A percentile compares a stretch with the other conserved stretches of the same genome.
Conservation (phyloP, 2,888 invertebrate species). For the Rotaria socialis region DNA sequence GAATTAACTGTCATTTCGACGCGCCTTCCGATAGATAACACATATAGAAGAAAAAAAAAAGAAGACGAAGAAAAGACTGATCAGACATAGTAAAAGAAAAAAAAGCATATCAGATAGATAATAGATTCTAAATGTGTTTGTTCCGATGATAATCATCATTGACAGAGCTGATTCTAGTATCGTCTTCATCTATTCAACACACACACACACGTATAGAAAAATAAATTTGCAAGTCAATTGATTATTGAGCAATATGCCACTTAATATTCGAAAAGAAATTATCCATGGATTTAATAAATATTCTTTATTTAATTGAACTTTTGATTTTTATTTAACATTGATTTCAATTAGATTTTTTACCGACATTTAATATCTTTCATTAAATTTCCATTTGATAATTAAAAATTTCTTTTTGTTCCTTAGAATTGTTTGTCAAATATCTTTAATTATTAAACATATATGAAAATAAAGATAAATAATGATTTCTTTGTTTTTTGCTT, state of each 20-base stretch:
- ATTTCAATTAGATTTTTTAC: too few relatives aligned
- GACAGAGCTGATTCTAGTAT: constrained; percentile 6
- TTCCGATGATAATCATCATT: constrained; percentile 27
- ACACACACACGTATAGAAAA: background rate
- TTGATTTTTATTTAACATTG: too few relatives aligned
- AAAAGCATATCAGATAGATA: background rate
- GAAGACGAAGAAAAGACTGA: background rate
- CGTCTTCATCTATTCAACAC: background rate
- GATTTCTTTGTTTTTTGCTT: too few relatives aligned
- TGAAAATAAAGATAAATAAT: too few relatives aligned
- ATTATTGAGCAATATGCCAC: background rate
- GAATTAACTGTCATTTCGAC: constrained; percentile 25
- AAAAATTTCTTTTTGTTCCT: too few relatives aligned
- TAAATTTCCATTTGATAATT: too few relatives aligned
- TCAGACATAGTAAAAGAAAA: background rate
- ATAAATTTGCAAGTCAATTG: constrained; percentile 5
- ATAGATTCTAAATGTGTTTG: constrained; percentile 32
- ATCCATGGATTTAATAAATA: too few relatives aligned
- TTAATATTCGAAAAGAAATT: background rate
- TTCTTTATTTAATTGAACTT: too few relatives aligned
- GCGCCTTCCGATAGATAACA: constrained; percentile 29
- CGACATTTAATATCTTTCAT: too few relatives aligned
- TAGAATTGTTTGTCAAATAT: too few relatives aligned
- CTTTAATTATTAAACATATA: too few relatives aligned
- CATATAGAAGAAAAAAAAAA: background rate